Conservation (phyloP, 1,140 invertebrate species). For the Brachionus asplanchnoidis region DNA sequence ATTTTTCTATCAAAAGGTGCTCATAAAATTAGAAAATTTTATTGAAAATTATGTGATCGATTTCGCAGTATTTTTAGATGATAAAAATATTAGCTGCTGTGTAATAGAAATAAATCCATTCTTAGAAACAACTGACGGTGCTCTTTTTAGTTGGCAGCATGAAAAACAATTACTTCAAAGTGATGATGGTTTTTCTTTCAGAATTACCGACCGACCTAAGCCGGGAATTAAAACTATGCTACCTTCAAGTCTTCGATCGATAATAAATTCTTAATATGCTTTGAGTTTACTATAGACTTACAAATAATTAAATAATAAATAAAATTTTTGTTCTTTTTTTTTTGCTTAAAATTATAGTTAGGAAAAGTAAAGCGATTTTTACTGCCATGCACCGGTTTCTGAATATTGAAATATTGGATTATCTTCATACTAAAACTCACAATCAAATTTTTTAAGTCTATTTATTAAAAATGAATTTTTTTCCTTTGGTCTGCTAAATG, state of each 20-base stretch:
- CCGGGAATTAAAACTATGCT: constrained; percentile 48
- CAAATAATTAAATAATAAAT: too few species aligned
- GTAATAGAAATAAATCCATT: constrained; percentile 52
- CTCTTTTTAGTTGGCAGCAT: constrained; percentile 50
- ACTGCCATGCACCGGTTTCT: too few species aligned
- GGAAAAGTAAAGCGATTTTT: too few species aligned
- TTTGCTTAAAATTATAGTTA: too few species aligned
- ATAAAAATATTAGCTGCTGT: constrained; percentile 47
- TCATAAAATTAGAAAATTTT: constrained; percentile 45
- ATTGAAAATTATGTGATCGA: constrained; percentile 48
- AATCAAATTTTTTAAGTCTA: too few species aligned
- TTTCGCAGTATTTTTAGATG: constrained; percentile 48
- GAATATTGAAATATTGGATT: too few species aligned
- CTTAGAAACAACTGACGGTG: constrained; percentile 49
- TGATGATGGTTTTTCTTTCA: constrained; percentile 41
- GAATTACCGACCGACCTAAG: constrained; percentile 45
- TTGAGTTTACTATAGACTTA: too few species aligned
- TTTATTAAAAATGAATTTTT: too few species aligned
- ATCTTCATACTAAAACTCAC: too few species aligned
- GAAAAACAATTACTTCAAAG: constrained; percentile 47
- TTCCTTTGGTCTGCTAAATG: too few species aligned
- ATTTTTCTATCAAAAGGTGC: constrained; percentile 45
- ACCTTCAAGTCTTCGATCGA: constrained; percentile 41
- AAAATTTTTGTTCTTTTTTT: too few species aligned
- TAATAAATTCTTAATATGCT: too few species aligned